These are phyloP conservation scores for Lordiphosa clarofinis DNA, from an alignment of 1,140 invertebrate species.

Conservation along the genomic window DNA sequence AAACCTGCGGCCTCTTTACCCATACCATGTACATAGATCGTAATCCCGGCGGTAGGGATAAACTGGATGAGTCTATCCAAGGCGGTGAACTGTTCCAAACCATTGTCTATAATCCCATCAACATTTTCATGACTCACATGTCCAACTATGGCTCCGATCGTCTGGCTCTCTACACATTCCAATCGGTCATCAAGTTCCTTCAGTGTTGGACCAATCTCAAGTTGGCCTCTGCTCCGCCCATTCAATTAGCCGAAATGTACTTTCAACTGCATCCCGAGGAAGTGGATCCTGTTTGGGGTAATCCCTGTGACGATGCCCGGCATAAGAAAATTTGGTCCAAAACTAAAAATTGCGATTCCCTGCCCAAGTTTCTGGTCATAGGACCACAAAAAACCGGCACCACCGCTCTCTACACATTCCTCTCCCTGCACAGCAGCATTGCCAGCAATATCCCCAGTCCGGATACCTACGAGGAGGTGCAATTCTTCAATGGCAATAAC, in stretches of 20 bases:
- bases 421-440: constrained; percentile 96
- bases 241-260: constrained; percentile 95
- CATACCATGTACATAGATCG: constrained; percentile 93
- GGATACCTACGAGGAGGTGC: constrained; percentile 98
- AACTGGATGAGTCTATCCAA: constrained; percentile 94
- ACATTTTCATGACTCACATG: constrained; percentile 99
- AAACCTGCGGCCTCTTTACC: constrained; percentile 99
- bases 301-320: constrained; percentile 94
- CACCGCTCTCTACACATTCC: constrained; percentile 97
- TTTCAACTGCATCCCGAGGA: constrained; percentile 97
- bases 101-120: constrained; percentile 97
- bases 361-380: constrained; percentile 97
- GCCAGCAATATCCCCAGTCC: constrained; percentile 94
- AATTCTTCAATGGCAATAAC: constrained; percentile 99
- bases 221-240: constrained; percentile 91
- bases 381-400: constrained; percentile 99
- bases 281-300: constrained; percentile 94
- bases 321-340: constrained; percentile 97
- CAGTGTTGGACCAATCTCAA: constrained; percentile 98
- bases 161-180: constrained; percentile 97
- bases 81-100: constrained; percentile 99
- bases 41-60: constrained; percentile 95
- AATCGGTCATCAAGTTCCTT: constrained; percentile 97
- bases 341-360: constrained; percentile 94
- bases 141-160: constrained; percentile 99